Conservation (phyloP, 2,797 vertebrate species). For the Molothrus aeneus region DNA sequence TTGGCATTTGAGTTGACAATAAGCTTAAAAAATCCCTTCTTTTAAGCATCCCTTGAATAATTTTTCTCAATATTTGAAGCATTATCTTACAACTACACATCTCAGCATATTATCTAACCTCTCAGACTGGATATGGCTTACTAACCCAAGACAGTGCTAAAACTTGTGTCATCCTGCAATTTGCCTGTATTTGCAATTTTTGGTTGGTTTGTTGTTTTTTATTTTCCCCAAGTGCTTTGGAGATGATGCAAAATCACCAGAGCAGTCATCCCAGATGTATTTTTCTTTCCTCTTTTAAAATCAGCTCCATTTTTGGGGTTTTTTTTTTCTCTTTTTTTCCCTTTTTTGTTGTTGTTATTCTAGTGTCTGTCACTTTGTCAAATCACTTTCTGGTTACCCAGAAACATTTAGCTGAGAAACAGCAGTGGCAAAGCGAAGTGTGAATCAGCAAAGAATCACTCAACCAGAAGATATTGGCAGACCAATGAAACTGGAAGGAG, state of each 20-base stretch:
- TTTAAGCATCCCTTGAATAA: background rate
- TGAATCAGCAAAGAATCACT: conserved; percentile 59
- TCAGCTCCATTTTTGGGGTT: background rate
- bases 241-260: background rate
- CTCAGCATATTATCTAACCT: background rate
- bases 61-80: background rate
- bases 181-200: background rate
- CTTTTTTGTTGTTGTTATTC: background rate
- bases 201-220: accelerated
- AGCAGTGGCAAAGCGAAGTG: background rate
- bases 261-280: background rate
- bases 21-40: background rate
- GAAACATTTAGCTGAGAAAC: conserved; percentile 17
- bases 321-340: background rate
- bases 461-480: conserved; percentile 63
- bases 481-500: conserved; percentile 53
- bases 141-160: background rate
- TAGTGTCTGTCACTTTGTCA: background rate
- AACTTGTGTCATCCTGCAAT: background rate
- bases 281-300: background rate
- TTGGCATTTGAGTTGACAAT: background rate
- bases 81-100: background rate
- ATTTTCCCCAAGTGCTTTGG: background rate
- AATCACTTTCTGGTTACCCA: background rate
- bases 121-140: background rate